A percentile compares a stretch with the other conserved stretches of the same genome.
Conservation (phyloP, 2,113 vertebrate species). For the Paramormyrops kingsleyae region DNA sequence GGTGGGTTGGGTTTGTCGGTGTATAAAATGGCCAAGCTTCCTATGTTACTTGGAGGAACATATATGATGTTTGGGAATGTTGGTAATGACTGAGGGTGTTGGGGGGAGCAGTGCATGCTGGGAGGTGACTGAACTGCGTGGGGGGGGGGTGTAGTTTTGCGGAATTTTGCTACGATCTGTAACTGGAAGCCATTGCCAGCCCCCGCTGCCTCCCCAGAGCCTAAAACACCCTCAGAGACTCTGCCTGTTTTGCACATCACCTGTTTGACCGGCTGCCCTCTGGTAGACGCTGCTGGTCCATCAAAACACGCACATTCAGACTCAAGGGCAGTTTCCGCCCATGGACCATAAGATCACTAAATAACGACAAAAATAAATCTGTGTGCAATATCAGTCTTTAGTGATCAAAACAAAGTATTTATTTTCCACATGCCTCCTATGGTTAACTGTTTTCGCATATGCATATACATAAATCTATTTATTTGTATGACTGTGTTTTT, state of each 20-base stretch:
- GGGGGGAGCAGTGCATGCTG: slow-evolving; percentile 18
- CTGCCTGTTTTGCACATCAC: background rate
- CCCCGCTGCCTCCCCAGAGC: too few relatives aligned
- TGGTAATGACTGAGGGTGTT: background rate
- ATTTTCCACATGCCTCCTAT: background rate
- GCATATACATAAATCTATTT: background rate
- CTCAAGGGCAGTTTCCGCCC: background rate
- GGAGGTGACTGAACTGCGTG: slow-evolving; percentile 16
- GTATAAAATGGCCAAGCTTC: background rate
- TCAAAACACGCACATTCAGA: background rate
- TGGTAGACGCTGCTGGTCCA: background rate
- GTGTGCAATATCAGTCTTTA: background rate
- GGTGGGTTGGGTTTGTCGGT: background rate
- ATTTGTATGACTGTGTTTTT: background rate
- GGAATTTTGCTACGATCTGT: background rate
- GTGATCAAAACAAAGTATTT: background rate
- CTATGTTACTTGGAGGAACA: background rate
- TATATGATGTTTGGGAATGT: background rate
- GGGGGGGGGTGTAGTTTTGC: background rate
- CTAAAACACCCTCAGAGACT: background rate
- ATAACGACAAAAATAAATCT: background rate
- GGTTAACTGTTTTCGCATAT: background rate
- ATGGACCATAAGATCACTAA: background rate
- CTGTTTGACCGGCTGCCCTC: background rate
- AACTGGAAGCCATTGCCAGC: too few relatives aligned